Evolutionary conservation across 2,888 invertebrate genomes (phyloP), one percentile per base, ranked within the genome.

Genomic region (Leucoma salicis): DNA sequence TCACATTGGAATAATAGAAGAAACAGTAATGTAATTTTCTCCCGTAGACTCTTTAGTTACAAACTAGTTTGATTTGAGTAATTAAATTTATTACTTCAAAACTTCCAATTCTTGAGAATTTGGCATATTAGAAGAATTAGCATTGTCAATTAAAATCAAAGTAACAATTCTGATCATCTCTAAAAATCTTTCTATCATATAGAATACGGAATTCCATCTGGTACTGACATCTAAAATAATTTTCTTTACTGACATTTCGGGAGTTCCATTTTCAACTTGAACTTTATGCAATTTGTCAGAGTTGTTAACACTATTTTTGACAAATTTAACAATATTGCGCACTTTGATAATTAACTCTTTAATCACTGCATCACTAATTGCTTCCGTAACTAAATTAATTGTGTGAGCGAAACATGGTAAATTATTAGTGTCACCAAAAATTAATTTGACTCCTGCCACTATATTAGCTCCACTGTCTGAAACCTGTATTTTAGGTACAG

Each of bases 121-220:
- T 13, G 12, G 11, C 13, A 4, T 29, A 4, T 2, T 4, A 8
- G 29, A 10, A 29, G 29, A 4, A 12, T 29, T 13, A 8, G 11
- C 2, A 29, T 13, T 11, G 8, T 13, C 4, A 12, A 3, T 10
- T 29, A 13, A 29, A 12, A 8, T 3, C 6, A 5, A 11, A 29
- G 12, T 13, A 3, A 2, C 13, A 11, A 13, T 29, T 29, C 3
- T 10, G n/a, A 25, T n/a, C n/a, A 25, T 10, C 10, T 25, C 10
- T n/a, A 35, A 35, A 24, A 35, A 35, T 14, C 14, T 7, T 35
- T 35, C 35, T 24, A 35, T 14, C 35, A 24, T 35, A 35, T 24
- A 24, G 24, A 15, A 34, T 34, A 34, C 15, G 2, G 34, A 34
- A 16, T 34, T 34, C n/a, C n/a, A n/a, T n/a, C 35, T 18, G 7